These are phyloP conservation scores for Babyrousa celebensis DNA, from an alignment of 2,797 vertebrate genomes.

Conservation along the genomic window DNA sequence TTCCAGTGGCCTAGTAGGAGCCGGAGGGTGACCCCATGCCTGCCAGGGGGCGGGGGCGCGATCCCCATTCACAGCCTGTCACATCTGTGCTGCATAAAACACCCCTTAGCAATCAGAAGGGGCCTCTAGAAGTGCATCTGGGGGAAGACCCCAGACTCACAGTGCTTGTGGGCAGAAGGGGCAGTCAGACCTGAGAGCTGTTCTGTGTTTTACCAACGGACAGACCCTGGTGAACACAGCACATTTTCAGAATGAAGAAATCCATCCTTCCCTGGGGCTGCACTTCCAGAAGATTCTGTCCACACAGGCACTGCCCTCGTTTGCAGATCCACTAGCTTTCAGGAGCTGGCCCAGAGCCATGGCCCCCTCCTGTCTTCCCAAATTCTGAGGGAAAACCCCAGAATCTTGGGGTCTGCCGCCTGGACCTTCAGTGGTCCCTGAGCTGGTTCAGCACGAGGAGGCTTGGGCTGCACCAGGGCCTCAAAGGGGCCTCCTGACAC, in stretches of 20 bases:
- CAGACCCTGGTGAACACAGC: not conserved
- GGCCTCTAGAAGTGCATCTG: not conserved
- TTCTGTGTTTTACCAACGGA: not conserved
- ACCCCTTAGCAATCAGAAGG: not conserved
- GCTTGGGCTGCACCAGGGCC: fast-evolving
- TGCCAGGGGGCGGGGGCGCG: not conserved
- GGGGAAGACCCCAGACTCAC: not conserved
- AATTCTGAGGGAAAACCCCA: not conserved
- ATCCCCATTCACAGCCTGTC: not conserved
- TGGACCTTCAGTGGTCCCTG: not conserved
- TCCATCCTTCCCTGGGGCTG: not conserved
- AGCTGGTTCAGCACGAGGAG: not conserved
- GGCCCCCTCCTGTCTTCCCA: not conserved
- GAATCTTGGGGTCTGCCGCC: not conserved
- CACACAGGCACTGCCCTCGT: not conserved
- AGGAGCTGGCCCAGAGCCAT: not conserved
- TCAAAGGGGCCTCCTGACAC: fast-evolving
- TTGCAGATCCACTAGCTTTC: not conserved
- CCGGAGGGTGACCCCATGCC: not conserved
- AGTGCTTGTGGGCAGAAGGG: not conserved
- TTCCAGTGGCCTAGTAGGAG: not conserved
- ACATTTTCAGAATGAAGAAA: not conserved
- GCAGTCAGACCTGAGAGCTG: not conserved
- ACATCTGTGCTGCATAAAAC: not conserved
- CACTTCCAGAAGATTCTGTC: not conserved